These are phyloP conservation scores for Orchestia grillus DNA, from an alignment of 1,140 invertebrate species.

Conservation along the genomic window DNA sequence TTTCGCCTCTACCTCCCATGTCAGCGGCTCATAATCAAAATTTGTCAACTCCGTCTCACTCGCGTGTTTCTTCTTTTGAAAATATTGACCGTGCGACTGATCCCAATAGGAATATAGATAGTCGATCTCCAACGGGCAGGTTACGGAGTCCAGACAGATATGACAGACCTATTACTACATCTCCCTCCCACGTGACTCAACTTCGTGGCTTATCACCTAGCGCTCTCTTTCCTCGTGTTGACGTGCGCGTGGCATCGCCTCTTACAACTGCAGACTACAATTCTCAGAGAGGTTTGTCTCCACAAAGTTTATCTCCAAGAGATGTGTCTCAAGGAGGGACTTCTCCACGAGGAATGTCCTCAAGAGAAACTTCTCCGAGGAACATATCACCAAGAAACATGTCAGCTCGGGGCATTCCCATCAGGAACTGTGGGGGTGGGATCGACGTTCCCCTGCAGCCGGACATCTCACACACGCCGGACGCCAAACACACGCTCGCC, in stretches of 20 bases:
- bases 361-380: not conserved
- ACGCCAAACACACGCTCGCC: slow-evolving; percentile 17
- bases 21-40: not conserved
- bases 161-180: not conserved
- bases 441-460: not conserved
- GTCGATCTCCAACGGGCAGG: not conserved
- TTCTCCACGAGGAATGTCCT: not conserved
- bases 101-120: not conserved
- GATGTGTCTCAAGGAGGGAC: not conserved
- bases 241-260: not conserved
- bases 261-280: not conserved
- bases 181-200: not conserved
- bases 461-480: slow-evolving; percentile 21
- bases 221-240: not conserved
- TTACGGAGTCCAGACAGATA: not conserved
- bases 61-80: not conserved
- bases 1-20: not conserved
- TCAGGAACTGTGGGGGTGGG: not conserved
- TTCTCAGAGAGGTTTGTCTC: not conserved
- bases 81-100: not conserved
- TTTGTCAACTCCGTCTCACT: not conserved
- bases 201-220: not conserved
- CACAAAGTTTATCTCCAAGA: not conserved
- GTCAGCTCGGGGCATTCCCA: not conserved
- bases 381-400: not conserved